Base-by-base conservation (phyloP, 2,797 vertebrate genomes). In the Nothura maculosa region DNA sequence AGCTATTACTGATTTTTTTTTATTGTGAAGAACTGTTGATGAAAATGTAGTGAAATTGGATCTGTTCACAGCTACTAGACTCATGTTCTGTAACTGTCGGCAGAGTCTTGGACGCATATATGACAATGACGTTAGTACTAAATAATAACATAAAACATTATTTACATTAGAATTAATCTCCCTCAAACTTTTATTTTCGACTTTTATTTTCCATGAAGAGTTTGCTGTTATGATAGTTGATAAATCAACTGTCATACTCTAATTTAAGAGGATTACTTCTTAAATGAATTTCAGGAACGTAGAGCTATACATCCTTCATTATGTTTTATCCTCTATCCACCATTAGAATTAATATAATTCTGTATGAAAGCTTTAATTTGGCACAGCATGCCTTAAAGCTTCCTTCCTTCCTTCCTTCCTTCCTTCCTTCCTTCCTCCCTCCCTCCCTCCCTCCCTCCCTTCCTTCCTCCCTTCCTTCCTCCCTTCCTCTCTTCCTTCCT, bases 201-300 rank as follows among this genome's bases (percentile, higher is more conserved):
- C 55, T 78, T 86, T n/a, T n/a, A n/a, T n/a, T n/a, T n/a, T n/a
- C n/a, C n/a, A 68, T 22, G 67, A 82, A 67, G 3, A 45, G 12
- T 68, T 93, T 93, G 25, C 19, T 81, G 36, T 11, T 87, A 42
- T 34, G 28, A 81, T 32, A 61, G 5, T 8, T 78, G 60, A 81
- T 64, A 86, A 67, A 86, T 63, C 70, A 85, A 32, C 48, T 54
- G 5, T 3, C 47, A 83, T 50, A 30, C 15, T 60, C 17, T 91
- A 60, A 81, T 95, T 92, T 87, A 73, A 75, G 45, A 68, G 11
- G 64, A 90, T 95, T 85, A 58, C 19, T 61, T 5, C 24, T 87
- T 85, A 85, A 90, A 89, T 70, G 36, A 54, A 76, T 85, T 90
- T 92, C 57, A 75, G 58, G 60, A 9, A 81, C 6, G 25, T 50